Percentiles rank a stretch among this genome's conserved stretches.
Evolutionary conservation across 2,888 invertebrate genomes (phyloP).

Genomic region (Mycalesis mineus): DNA sequence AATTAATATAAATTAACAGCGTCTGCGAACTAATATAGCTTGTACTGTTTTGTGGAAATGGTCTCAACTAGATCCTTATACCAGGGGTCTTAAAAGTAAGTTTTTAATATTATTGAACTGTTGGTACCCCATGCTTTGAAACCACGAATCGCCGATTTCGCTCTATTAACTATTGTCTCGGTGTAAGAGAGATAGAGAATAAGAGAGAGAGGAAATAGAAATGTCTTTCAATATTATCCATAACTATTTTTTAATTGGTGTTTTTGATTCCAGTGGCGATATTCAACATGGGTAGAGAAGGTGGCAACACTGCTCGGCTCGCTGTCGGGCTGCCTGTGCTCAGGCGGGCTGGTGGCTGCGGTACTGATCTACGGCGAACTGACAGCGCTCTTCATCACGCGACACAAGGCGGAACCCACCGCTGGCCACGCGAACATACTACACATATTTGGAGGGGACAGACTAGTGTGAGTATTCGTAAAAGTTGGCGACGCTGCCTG

Average conservation of each 20-base stretch:
- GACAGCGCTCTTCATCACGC: constrained; percentile 77
- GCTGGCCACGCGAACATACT: constrained; percentile 62
- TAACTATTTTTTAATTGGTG: too few species aligned
- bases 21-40: not conserved
- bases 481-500: too few species aligned
- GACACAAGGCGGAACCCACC: constrained; percentile 58
- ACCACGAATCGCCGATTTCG: too few species aligned
- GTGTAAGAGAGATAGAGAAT: too few species aligned
- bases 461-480: constrained; percentile 63
- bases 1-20: not conserved
- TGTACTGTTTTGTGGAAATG: not conserved
- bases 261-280: constrained; percentile 57
- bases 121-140: too few species aligned
- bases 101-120: too few species aligned
- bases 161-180: too few species aligned
- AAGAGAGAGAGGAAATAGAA: too few species aligned
- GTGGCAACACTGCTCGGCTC: constrained; percentile 44
- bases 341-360: constrained; percentile 70
- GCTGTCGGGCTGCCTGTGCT: constrained; percentile 42
- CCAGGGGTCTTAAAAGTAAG: too few species aligned
- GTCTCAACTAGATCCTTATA: too few species aligned
- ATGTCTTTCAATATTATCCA: too few species aligned
- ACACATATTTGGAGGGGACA: constrained; percentile 71
- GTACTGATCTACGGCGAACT: constrained; percentile 81
- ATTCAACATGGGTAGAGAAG: constrained; percentile 52